Percentiles rank a stretch among this genome's conserved stretches.
Evolutionary conservation across 1,140 invertebrate genomes (phyloP).

Genomic region (Caenorhabditis briggsae): DNA sequence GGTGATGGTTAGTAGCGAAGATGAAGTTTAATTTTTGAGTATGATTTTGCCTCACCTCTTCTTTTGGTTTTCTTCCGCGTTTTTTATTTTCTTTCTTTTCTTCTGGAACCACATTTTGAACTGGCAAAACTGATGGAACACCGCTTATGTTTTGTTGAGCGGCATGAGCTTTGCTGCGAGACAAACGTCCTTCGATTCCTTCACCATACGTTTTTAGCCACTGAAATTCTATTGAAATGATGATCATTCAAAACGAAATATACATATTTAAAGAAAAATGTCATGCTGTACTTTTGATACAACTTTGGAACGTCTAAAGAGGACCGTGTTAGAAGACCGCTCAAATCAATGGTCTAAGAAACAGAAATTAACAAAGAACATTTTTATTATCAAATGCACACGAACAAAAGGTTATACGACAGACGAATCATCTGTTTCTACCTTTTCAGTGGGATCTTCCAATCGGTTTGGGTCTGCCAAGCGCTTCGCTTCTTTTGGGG

Average conservation of each 20-base stretch:
- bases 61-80: conserved; percentile 1
- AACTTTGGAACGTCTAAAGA: too few relatives aligned
- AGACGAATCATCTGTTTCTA: background rate
- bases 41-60: background rate
- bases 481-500: background rate
- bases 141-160: background rate
- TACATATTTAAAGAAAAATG: too few relatives aligned
- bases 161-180: conserved; percentile 10
- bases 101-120: background rate
- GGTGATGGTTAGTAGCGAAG: too few relatives aligned
- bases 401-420: too few relatives aligned
- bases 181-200: conserved; percentile 9
- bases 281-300: too few relatives aligned
- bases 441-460: conserved; percentile 6
- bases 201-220: background rate
- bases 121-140: background rate
- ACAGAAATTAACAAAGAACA: too few relatives aligned
- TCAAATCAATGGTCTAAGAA: too few relatives aligned
- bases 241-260: too few relatives aligned
- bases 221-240: background rate
- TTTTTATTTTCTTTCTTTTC: background rate
- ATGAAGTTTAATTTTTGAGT: too few relatives aligned
- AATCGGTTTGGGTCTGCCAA: conserved; percentile 32
- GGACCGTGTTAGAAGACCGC: too few relatives aligned
- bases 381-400: too few relatives aligned